Base-by-base conservation (phyloP, 2,113 vertebrate species). In the Scomber colias region DNA sequence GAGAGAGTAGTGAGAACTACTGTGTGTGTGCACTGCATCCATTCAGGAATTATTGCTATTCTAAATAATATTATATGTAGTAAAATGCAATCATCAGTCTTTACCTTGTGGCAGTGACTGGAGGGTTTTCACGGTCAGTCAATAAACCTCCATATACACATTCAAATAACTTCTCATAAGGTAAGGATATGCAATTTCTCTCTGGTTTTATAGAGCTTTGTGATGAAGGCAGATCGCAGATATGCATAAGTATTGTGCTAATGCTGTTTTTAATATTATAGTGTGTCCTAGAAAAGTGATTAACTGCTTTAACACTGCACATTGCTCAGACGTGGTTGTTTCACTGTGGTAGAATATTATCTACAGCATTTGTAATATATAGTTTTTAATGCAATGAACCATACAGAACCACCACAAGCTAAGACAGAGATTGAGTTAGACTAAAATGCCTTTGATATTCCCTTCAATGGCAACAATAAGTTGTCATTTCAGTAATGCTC, bases 41-140 rank as follows among this genome's bases (percentile, higher is more conserved):
- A n/a, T 68, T 72, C 21, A 61, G 21, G 82, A 75, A n/a, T n/a
- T 31, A 24, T n/a, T 30, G 19, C 13, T 72, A 64, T 7, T 13
- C 24, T 27, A 27, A 27, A 63, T 64, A 16, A 48, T 51, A 73
- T 19, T 57, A 31, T 67, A 51, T 35, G 13, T 65, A 60, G 65
- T 50, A 31, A 4, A 9, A 56, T 17, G 56, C 71, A 56, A 50
- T 79, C 62, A 44, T 65, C 19, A 35, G 53, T 82, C 62, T 73
- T 71, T 66, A 79, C 67, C 35, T 57, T 61, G 61, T 75, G 56
- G 69, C 30, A 27, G 35, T 62, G 61, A 79, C 75, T 65, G 55
- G 70, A 62, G 44, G n/a, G 64, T 55, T 50, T 79, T 74, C 69
- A 24, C 17, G 49, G 51, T 65, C 77, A 60, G 55, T 87, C 54